Evolutionary conservation across 2,888 invertebrate genomes (phyloP), one percentile per base, ranked within the genome.

Genomic region (Cheilosia pagana): DNA sequence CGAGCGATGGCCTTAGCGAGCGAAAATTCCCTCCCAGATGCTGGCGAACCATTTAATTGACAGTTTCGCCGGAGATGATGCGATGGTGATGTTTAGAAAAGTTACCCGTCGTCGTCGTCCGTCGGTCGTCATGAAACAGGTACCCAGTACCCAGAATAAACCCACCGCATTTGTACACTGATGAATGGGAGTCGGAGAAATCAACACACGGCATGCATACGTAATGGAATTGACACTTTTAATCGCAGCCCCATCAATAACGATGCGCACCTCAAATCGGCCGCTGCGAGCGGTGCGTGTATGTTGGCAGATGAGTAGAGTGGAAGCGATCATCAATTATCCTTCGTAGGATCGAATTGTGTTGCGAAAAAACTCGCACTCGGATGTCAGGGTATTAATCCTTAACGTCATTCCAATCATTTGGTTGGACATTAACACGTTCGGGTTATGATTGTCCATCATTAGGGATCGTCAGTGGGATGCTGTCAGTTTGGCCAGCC

Each of bases 191-290:
- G 71, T 71, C 25, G 19, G 43, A 63, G 45, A 70, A 70, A 74
- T 74, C 62, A 70, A 70, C 74, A 65, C 78, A 79, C 74, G 63
- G 70, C 68, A 70, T 75, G 79, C 74, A 83, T 83, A 83, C 78
- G 23, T 75, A 83, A 79, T 79, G 79, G 63, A 55, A 74, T 79
- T 83, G 74, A 79, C 83, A 83, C 83, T 79, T 79, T 70, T 79
- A 79, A 83, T 79, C 79, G 35, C 70, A 48, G 59, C 57, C 45
- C 52, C 79, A 65, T 75, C 74, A 79, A 74, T 83, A 79, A 63
- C 62, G 63, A 83, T 70, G 65, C 57, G 65, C 57, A 55, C 45
- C 53, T 74, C 23, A 25, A 53, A 25, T 53, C 6, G 55, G 19
- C 14, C 23, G 48, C 68, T 35, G 43, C 48, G 48, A 41, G n/a